Evolutionary conservation across 1,140 invertebrate species (phyloP), one percentile per base, ranked within the genome.

Genomic region (Myzus persicae): DNA sequence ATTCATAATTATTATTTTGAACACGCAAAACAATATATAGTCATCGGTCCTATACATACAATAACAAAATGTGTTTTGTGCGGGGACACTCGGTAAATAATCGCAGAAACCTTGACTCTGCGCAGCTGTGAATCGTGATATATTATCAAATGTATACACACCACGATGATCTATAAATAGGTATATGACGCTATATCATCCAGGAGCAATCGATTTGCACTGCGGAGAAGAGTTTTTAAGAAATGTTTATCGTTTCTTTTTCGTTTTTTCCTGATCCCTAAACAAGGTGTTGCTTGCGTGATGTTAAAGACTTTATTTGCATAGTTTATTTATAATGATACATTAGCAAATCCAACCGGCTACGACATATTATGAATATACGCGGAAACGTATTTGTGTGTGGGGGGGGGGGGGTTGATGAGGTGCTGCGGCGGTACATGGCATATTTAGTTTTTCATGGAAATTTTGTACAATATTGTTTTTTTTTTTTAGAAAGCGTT

Each of bases 121-220:
- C 18, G 59, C 59, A 76, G 59, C 59, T 76, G 31, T 2, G n/a
- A 76, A 76, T 76, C 59, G 59, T 14, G 22, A 51, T 76, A n/a
- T 76, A 76, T 5, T 18, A 76, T 76, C 59, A n/a, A 76, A 76
- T n/a, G 31, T 76, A n/a, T 76, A 76, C n/a, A 76, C 59, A n/a
- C n/a, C 48, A 51, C 48, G 48, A n/a, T 76, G 59, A 76, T n/a
- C 59, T 76, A 76, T 76, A n/a, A 76, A n/a, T 76, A 76, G 59
- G 11, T 67, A 67, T 67, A n/a, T 67, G 59, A 67, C 59, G 59
- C 59, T n/a, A 67, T 67, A 67, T 67, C 31, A 31, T 67, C 11
- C 31, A 31, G 9, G 59, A 9, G 31, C 31, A 67, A 67, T 67
- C 59, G 26, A 67, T 67, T 67, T n/a, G 31, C 59, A 67, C 59